Conservation (phyloP, 2,797 vertebrate genomes). For the Luscinia megarhynchos region DNA sequence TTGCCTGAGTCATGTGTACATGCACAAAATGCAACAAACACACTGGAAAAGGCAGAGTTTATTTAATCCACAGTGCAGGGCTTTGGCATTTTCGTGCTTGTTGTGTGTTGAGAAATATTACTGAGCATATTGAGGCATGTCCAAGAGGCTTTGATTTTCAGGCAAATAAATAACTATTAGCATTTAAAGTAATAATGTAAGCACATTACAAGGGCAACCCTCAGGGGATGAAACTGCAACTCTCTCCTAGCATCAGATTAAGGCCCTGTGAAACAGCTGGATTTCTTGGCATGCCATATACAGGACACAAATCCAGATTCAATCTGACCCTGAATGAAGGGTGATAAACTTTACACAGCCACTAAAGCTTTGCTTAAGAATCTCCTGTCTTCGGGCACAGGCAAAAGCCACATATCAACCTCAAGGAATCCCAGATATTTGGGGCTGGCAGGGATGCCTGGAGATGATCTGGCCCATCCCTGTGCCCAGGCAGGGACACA, state of each 20-base stretch:
- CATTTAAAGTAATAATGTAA: neutral
- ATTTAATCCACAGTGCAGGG: neutral
- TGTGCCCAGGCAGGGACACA: too few relatives aligned
- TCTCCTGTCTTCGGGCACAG: neutral
- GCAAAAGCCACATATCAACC: neutral
- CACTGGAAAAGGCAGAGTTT: neutral
- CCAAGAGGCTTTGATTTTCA: neutral
- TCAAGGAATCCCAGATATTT: accelerated
- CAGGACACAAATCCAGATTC: neutral
- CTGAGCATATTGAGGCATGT: accelerated
- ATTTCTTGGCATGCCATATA: neutral
- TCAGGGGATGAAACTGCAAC: neutral
- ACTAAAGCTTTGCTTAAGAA: neutral
- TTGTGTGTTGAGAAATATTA: neutral
- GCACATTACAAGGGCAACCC: neutral
- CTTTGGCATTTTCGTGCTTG: neutral
- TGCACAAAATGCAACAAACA: neutral
- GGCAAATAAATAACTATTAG: neutral
- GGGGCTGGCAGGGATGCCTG: neutral
- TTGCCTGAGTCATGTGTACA: neutral
- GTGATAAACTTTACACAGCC: neutral
- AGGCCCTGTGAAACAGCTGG: neutral
- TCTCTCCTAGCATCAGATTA: neutral
- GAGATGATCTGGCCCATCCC: neutral
- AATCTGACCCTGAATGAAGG: neutral